Evolutionary conservation across 1,140 invertebrate species (phyloP).

Genomic region (Samia ricini): DNA sequence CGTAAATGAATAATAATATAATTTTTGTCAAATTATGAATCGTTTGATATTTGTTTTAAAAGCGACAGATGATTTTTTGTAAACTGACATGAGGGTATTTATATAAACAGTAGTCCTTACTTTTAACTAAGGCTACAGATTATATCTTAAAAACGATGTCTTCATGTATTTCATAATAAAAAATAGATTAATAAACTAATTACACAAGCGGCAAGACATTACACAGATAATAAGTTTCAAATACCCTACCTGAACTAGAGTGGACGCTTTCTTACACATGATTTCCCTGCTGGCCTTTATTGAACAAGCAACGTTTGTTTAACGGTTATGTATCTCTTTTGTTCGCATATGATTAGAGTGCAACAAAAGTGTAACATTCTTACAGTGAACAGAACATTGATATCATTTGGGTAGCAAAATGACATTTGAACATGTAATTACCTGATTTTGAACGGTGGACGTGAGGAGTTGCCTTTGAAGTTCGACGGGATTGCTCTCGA

Average conservation of each 20-base stretch:
- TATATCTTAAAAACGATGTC: too few relatives aligned
- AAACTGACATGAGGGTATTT: too few relatives aligned
- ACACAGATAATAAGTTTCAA: background rate
- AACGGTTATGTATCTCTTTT: conserved; percentile 42
- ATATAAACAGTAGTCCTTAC: too few relatives aligned
- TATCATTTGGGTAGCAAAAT: background rate
- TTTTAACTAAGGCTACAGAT: too few relatives aligned
- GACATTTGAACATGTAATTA: conserved; percentile 47
- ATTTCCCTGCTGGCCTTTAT: conserved; percentile 48
- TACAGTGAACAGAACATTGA: background rate
- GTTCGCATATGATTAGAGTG: conserved; percentile 34
- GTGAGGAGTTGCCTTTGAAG: conserved; percentile 90
- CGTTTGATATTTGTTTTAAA: too few relatives aligned
- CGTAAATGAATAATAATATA: too few relatives aligned
- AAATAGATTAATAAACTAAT: background rate
- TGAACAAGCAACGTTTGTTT: conserved; percentile 45
- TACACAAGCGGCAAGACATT: background rate
- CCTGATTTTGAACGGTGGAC: conserved; percentile 91
- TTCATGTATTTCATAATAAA: background rate
- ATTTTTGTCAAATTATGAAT: too few relatives aligned
- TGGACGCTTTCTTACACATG: background rate
- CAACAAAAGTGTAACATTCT: background rate
- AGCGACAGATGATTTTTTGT: too few relatives aligned
- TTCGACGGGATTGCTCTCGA: conserved; percentile 88
- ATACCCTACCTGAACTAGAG: background rate